Conservation (phyloP, 2,888 invertebrate species). For the Muscina levida region DNA sequence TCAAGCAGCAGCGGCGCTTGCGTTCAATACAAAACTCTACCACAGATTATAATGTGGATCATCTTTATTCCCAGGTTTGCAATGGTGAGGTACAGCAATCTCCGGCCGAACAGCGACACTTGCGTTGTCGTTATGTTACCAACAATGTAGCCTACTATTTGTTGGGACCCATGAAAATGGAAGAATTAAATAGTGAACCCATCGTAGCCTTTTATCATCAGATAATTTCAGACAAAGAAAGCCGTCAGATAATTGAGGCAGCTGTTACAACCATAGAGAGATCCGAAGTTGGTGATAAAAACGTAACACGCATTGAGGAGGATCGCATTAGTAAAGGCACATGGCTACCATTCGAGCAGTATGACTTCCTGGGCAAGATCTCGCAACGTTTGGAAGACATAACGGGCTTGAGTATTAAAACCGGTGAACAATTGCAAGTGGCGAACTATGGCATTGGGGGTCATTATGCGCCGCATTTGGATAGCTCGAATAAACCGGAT, state of each 20-base stretch:
- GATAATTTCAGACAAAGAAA: conserved; percentile 60
- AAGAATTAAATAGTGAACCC: conserved; percentile 67
- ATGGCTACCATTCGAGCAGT: conserved; percentile 60
- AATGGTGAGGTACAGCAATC: conserved; percentile 81
- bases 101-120: conserved; percentile 72
- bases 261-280: conserved; percentile 55
- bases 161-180: conserved; percentile 68
- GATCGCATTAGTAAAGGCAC: conserved; percentile 66
- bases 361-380: conserved; percentile 57
- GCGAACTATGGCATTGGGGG: conserved; percentile 70
- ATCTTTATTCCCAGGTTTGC: conserved; percentile 74
- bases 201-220: conserved; percentile 66
- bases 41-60: conserved; percentile 20
- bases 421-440: conserved; percentile 65
- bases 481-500: background rate
- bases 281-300: conserved; percentile 64
- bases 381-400: conserved; percentile 67
- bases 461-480: conserved; percentile 66
- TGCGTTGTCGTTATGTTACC: conserved; percentile 74
- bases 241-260: conserved; percentile 52
- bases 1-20: conserved; percentile 39
- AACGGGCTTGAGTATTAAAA: conserved; percentile 67
- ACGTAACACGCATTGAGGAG: conserved; percentile 13
- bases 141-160: conserved; percentile 69
- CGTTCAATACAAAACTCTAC: background rate